A percentile compares a stretch with the other conserved stretches of the same genome.
Conservation (phyloP, 1,140 invertebrate species). For the Ostrea denselamellosa region DNA sequence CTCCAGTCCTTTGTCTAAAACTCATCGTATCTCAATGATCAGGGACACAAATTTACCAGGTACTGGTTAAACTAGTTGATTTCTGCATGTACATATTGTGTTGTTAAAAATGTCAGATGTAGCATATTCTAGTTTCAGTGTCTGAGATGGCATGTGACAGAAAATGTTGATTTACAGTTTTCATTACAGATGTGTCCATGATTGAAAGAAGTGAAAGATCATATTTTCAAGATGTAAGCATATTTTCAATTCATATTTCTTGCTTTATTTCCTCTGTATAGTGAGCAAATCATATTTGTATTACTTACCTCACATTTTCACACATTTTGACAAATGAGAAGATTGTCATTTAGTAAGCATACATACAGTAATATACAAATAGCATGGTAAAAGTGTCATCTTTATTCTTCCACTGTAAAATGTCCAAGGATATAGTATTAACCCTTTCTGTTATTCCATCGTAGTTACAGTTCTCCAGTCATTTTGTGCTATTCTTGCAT, state of each 20-base stretch:
- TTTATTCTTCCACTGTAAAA: no score
- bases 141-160: neutral
- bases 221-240: slow-evolving; percentile 17
- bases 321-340: no score
- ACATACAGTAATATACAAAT: no score
- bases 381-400: no score
- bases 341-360: no score
- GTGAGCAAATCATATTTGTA: no score
- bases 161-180: neutral
- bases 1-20: slow-evolving; percentile 12
- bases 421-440: no score
- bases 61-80: neutral
- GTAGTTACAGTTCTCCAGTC: no score
- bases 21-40: neutral
- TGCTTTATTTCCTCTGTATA: no score
- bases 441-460: no score
- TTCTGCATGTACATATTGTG: neutral
- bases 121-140: neutral
- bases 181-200: slow-evolving; percentile 22
- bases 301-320: no score
- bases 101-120: neutral
- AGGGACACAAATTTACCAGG: slow-evolving; percentile 6
- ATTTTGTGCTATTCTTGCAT: no score
- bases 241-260: neutral
- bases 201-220: neutral